These are phyloP conservation scores for Ophion costatus DNA, from an alignment of 2,888 invertebrate species.

Conservation along the genomic window DNA sequence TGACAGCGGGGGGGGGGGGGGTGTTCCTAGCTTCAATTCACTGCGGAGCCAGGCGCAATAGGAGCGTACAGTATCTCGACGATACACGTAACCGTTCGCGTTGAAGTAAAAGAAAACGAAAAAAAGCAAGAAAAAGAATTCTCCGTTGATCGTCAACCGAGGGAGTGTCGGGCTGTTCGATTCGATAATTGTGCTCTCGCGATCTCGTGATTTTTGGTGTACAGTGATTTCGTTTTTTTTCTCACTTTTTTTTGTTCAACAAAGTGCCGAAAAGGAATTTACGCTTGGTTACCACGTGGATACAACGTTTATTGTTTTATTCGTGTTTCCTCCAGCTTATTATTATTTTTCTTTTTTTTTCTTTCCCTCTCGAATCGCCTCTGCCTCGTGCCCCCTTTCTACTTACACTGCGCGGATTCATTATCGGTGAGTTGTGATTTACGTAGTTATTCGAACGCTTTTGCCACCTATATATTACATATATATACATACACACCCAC, in stretches of 20 bases:
- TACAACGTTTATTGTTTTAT: conserved; percentile 33
- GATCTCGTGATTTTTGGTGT: conserved; percentile 21
- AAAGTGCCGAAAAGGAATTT: conserved; percentile 15
- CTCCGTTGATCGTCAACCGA: conserved; percentile 30
- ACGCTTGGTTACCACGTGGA: conserved; percentile 39
- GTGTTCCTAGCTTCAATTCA: background rate
- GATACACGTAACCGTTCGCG: conserved; percentile 10
- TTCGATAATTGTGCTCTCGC: background rate
- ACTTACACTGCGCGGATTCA: conserved; percentile 11
- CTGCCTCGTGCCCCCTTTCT: background rate
- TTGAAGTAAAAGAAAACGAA: conserved; percentile 2
- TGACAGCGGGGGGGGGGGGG: too few species aligned
- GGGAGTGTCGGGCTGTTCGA: conserved; percentile 37
- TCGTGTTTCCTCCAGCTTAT: conserved; percentile 3
- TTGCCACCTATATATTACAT: background rate
- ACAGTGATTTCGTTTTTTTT: background rate
- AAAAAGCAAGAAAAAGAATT: conserved; percentile 12
- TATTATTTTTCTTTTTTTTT: background rate
- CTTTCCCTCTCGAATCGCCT: background rate
- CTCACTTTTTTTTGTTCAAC: background rate
- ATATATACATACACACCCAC: background rate
- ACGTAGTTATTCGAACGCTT: background rate
- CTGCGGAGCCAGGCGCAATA: conserved; percentile 27
- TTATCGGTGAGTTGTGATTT: conserved; percentile 27
- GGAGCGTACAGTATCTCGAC: conserved; percentile 20